Conservation (phyloP, 2,113 vertebrate species). For the Chloroceryle aenea region DNA sequence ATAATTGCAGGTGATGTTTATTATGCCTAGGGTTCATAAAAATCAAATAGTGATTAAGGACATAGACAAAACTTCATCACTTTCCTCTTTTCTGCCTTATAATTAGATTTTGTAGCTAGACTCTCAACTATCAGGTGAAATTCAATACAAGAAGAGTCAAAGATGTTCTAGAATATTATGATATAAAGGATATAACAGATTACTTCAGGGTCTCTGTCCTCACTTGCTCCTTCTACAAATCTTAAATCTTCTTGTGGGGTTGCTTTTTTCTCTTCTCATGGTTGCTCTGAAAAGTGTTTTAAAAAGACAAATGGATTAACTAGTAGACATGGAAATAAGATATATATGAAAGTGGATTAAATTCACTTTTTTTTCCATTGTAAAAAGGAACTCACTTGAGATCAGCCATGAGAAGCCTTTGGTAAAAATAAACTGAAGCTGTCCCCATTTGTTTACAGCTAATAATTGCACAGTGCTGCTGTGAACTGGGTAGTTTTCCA, state of each 20-base stretch:
- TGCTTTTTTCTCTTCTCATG: not conserved
- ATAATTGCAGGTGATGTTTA: constrained; percentile 25
- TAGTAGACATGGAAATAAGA: not conserved
- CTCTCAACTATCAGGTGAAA: not conserved
- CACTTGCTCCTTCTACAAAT: not conserved
- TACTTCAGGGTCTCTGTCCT: constrained; percentile 8
- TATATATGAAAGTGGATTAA: not conserved
- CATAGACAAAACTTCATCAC: not conserved
- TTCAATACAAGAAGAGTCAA: constrained; percentile 14
- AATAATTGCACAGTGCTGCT: not conserved
- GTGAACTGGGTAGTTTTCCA: not conserved
- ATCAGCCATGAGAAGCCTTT: not conserved
- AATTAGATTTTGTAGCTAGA: constrained; percentile 23
- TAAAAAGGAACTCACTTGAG: not conserved
- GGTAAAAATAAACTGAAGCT: not conserved
- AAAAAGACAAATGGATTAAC: not conserved
- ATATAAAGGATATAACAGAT: not conserved
- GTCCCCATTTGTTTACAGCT: not conserved
- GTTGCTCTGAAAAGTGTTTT: not conserved
- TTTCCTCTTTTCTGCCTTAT: constrained; percentile 30
- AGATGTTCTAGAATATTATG: not conserved
- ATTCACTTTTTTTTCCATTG: not conserved
- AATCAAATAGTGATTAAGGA: constrained; percentile 37
- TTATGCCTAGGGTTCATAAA: constrained; percentile 29
- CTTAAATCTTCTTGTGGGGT: not conserved